A percentile compares a stretch with the other conserved stretches of the same genome.
phyloP scores from a whole-genome alignment of 2,113 vertebrate genomes.

The Syngnathoides biaculeatus region DNA sequence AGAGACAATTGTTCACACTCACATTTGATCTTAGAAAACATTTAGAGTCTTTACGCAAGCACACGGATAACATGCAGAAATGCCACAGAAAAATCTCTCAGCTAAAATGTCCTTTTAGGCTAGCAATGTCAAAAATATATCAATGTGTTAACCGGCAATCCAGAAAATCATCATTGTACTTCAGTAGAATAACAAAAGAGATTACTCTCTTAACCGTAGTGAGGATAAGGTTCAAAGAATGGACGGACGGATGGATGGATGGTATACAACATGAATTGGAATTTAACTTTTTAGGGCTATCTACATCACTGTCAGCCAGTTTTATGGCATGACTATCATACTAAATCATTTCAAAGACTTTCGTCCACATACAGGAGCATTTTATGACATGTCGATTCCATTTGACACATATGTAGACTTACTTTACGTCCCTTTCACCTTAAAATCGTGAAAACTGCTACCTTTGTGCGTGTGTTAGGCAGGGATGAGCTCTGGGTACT shows the following conservation, averaged over 20 bases:
- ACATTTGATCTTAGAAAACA: background rate
- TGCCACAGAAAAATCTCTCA: background rate
- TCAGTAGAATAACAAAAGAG: background rate
- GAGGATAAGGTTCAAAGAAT: too few relatives aligned
- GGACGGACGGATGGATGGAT: too few relatives aligned
- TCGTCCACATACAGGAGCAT: background rate
- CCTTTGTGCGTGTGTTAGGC: background rate
- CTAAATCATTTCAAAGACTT: background rate
- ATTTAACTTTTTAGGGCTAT: background rate
- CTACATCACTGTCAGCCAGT: background rate
- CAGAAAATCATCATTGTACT: background rate
- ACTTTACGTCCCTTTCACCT: background rate
- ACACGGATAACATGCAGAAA: background rate
- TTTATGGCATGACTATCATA: background rate
- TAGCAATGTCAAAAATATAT: background rate
- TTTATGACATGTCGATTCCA: slow-evolving; percentile 2
- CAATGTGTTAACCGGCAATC: too few relatives aligned
- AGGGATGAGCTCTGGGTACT: background rate
- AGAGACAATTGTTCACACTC: background rate
- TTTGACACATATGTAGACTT: background rate
- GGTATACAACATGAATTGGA: slow-evolving; percentile 2
- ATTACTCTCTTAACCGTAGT: background rate
- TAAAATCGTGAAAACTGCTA: background rate
- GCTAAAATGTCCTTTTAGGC: background rate
- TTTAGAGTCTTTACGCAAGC: background rate